These are phyloP conservation scores for Drosophila falleni DNA, from an alignment of 2,888 invertebrate species.

Conservation along the genomic window DNA sequence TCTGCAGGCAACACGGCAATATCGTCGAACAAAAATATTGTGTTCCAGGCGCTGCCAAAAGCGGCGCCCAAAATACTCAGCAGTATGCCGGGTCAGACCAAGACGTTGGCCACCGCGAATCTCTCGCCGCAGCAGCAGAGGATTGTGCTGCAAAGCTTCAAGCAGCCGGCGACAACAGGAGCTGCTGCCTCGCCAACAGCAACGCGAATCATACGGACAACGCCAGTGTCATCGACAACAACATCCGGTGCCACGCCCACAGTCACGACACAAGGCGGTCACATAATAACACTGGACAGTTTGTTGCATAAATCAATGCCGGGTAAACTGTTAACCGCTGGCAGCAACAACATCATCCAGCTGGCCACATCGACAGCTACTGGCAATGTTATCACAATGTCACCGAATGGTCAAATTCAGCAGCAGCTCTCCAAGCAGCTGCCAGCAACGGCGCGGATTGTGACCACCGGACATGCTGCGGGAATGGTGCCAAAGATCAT, in stretches of 20 bases:
- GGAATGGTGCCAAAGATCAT: constrained; percentile 85
- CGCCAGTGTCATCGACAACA: constrained; percentile 36
- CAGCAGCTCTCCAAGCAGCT: constrained; percentile 57
- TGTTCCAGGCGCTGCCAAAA: constrained; percentile 66
- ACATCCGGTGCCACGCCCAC: constrained; percentile 25
- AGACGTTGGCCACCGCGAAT: constrained; percentile 69
- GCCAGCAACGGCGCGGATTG: constrained; percentile 59
- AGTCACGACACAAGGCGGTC: constrained; percentile 87
- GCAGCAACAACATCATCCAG: constrained; percentile 86
- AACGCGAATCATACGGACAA: constrained; percentile 65
- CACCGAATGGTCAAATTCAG: constrained; percentile 39
- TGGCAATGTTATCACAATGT: constrained; percentile 61
- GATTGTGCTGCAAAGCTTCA: constrained; percentile 83
- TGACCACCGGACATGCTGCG: constrained; percentile 78
- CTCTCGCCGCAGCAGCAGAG: constrained; percentile 84
- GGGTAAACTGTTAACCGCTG: constrained; percentile 75
- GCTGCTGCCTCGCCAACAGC: constrained; percentile 27
- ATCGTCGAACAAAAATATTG: constrained; percentile 72
- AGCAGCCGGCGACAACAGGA: constrained; percentile 70
- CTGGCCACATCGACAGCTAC: constrained; percentile 81
- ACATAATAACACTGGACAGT: constrained; percentile 84
- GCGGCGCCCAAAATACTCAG: constrained; percentile 67
- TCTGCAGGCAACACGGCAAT: constrained; percentile 76
- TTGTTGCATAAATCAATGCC: constrained; percentile 79
- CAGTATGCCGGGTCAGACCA: constrained; percentile 45